These are phyloP conservation scores for Candidula unifasciata DNA, from an alignment of 2,888 invertebrate species.

Conservation along the genomic window DNA sequence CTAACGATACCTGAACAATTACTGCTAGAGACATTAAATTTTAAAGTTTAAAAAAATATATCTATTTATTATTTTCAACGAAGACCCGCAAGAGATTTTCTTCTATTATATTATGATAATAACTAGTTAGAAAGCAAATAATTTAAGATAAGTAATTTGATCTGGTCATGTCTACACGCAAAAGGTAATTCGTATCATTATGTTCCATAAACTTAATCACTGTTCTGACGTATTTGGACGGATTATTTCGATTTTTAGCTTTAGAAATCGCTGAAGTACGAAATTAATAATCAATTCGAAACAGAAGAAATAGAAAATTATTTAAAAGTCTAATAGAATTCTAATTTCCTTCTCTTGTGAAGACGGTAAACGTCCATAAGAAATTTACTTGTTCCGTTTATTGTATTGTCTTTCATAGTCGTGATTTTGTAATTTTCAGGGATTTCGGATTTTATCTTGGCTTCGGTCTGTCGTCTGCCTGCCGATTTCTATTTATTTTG, in stretches of 20 bases:
- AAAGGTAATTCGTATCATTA: constrained; percentile 17
- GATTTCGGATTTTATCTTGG: too few species aligned
- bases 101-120: neutral
- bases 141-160: constrained; percentile 31
- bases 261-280: neutral
- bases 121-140: constrained; percentile 11
- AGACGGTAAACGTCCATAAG: neutral
- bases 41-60: constrained; percentile 7
- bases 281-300: too few species aligned
- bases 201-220: neutral
- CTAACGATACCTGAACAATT: neutral
- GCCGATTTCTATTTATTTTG: too few species aligned
- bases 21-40: constrained; percentile 2
- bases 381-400: too few species aligned
- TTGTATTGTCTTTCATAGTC: too few species aligned
- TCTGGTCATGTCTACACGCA: neutral
- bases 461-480: too few species aligned
- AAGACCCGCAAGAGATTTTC: constrained; percentile 2
- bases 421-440: too few species aligned
- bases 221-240: neutral
- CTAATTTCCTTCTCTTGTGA: neutral
- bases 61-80: constrained; percentile 16
- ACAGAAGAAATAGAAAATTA: too few species aligned
- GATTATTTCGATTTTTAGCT: constrained; percentile 4
- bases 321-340: neutral